Percentiles rank a stretch among this genome's conserved stretches.
phyloP scores from a whole-genome alignment of 2,888 invertebrate genomes.

The Sarcophaga caerulescens region DNA sequence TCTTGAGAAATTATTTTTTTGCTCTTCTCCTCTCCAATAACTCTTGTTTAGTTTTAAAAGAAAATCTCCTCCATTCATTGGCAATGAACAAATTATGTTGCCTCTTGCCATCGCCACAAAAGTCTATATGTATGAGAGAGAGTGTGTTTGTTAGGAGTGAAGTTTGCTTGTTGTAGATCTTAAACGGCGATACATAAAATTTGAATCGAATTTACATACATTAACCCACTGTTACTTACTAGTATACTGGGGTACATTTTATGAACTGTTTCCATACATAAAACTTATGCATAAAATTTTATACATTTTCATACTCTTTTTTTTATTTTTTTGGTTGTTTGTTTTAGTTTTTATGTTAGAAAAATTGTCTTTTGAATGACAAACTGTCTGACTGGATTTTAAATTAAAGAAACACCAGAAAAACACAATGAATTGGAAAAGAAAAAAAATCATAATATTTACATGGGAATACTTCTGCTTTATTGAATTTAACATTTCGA shows the following conservation, averaged over 20 bases:
- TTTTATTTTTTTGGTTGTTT: background rate
- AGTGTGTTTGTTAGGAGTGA: background rate
- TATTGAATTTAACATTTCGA: slow-evolving; percentile 14
- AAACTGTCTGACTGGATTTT: slow-evolving; percentile 9
- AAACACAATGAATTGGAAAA: background rate
- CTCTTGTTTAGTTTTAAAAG: background rate
- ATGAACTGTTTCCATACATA: slow-evolving; percentile 33
- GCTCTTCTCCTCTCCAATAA: background rate
- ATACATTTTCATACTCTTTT: background rate
- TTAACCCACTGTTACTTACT: slow-evolving; percentile 78
- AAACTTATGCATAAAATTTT: slow-evolving; percentile 22
- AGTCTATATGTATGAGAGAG: no score
- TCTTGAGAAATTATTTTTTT: background rate
- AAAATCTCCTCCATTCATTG: slow-evolving; percentile 30
- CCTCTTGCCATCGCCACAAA: background rate
- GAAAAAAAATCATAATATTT: slow-evolving; percentile 13
- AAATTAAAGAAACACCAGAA: slow-evolving; percentile 20
- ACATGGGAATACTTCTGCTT: slow-evolving; percentile 37
- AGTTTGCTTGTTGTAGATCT: slow-evolving; percentile 74
- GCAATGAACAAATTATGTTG: slow-evolving; percentile 67
- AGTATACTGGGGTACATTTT: slow-evolving; percentile 24
- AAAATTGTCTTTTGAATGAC: background rate
- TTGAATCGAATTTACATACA: slow-evolving; percentile 80
- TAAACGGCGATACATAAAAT: slow-evolving; percentile 76
- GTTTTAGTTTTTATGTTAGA: background rate